A percentile compares a stretch with the other conserved stretches of the same genome.
Evolutionary conservation across 1,140 invertebrate genomes (phyloP).

Genomic region (Hyles vespertilio): DNA sequence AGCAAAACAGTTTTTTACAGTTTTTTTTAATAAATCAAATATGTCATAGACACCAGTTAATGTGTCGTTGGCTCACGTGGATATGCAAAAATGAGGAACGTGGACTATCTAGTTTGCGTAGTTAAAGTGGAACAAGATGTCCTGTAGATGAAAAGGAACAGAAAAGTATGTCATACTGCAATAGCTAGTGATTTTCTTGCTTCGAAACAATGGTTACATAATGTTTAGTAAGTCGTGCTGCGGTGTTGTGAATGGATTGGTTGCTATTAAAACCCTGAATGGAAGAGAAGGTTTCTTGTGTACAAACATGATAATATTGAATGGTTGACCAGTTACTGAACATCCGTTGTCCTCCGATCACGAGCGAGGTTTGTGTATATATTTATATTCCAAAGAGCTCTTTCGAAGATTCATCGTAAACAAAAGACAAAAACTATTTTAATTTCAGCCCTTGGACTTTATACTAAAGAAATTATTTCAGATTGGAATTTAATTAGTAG

Average conservation of each 20-base stretch:
- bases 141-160: constrained; percentile 15
- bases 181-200: constrained; percentile 22
- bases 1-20: too few relatives aligned
- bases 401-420: too few relatives aligned
- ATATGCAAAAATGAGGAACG: too few relatives aligned
- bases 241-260: constrained; percentile 30
- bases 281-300: constrained; percentile 21
- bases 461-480: too few relatives aligned
- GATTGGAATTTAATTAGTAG: too few relatives aligned
- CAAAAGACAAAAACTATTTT: too few relatives aligned
- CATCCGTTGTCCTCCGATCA: constrained; percentile 17
- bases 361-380: constrained; percentile 10
- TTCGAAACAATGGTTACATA: constrained; percentile 32
- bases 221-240: constrained; percentile 26
- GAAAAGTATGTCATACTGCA: constrained; percentile 29
- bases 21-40: too few relatives aligned
- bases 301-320: constrained; percentile 36
- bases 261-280: constrained; percentile 34
- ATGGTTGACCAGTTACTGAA: constrained; percentile 14
- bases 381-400: too few relatives aligned
- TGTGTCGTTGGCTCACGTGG: too few relatives aligned
- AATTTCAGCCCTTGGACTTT: too few relatives aligned
- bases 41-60: too few relatives aligned
- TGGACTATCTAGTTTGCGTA: too few relatives aligned
- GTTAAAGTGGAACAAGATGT: neutral